Percentiles rank a stretch among this genome's conserved stretches.
Evolutionary conservation across 2,888 invertebrate genomes (phyloP).

Genomic region (Trachelus iudaicus): DNA sequence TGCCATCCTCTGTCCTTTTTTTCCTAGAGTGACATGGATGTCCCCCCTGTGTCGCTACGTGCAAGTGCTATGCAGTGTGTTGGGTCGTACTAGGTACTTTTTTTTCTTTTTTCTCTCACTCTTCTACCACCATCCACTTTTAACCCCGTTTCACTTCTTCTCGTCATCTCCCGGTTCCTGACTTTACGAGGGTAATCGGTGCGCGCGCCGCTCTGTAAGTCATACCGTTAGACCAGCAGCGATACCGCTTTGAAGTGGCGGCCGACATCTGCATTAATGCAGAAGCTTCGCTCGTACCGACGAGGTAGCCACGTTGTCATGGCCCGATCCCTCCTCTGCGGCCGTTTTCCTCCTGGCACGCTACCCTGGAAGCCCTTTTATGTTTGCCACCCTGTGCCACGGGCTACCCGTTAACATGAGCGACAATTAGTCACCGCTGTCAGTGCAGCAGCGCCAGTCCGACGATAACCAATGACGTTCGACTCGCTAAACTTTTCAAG

Average conservation of each 20-base stretch:
- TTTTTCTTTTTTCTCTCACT: slow-evolving; percentile 17
- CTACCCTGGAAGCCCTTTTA: slow-evolving; percentile 30
- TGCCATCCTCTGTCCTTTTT: not conserved
- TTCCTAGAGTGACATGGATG: not conserved
- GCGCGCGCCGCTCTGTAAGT: not conserved
- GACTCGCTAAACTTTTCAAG: not conserved
- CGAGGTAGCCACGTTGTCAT: not conserved
- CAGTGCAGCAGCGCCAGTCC: not conserved
- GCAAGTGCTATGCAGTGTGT: not conserved
- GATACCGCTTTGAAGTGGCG: slow-evolving; percentile 49
- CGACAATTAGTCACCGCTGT: slow-evolving; percentile 45
- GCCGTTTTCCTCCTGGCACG: slow-evolving; percentile 34
- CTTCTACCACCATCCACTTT: slow-evolving; percentile 15
- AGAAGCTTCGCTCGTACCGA: slow-evolving; percentile 1
- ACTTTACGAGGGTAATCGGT: slow-evolving; percentile 10
- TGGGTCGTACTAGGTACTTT: slow-evolving; percentile 4
- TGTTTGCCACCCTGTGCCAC: slow-evolving; percentile 30
- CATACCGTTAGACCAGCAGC: not conserved
- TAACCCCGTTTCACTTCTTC: slow-evolving; percentile 2
- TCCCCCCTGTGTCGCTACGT: not conserved
- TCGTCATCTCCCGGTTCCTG: slow-evolving; percentile 26
- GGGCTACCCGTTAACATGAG: slow-evolving; percentile 45
- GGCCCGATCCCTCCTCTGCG: slow-evolving; percentile 31
- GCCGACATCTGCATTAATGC: slow-evolving; percentile 51
- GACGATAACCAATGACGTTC: not conserved